These are phyloP conservation scores for Agrilus mali DNA, from an alignment of 2,888 invertebrate genomes.

Conservation along the genomic window DNA sequence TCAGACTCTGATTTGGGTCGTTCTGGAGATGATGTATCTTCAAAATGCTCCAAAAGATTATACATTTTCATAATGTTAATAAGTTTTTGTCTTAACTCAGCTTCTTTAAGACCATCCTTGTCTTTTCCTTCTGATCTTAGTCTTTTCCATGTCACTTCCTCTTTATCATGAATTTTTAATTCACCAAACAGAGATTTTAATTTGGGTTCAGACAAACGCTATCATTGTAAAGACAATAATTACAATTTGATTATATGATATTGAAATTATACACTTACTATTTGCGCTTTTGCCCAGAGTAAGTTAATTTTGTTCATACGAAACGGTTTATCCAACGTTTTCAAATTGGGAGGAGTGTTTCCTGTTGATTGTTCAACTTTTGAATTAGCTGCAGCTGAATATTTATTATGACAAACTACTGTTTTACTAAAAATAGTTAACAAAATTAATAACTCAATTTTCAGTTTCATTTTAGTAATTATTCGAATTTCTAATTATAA, in stretches of 20 bases:
- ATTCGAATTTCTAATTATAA: too few species aligned
- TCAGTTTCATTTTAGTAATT: too few species aligned
- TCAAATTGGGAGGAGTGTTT: conserved; percentile 37
- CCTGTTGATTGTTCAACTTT: conserved; percentile 22
- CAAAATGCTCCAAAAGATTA: conserved; percentile 67
- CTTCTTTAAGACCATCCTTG: conserved; percentile 75
- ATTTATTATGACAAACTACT: conserved; percentile 41
- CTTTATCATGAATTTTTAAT: conserved; percentile 83
- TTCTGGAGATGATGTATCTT: conserved; percentile 38
- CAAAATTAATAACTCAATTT: too few species aligned
- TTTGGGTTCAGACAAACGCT: conserved; percentile 59
- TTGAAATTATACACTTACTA: conserved; percentile 44
- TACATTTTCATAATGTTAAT: conserved; percentile 73
- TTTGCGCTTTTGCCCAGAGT: conserved; percentile 81
- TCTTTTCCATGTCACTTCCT: conserved; percentile 75
- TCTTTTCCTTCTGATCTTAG: conserved; percentile 72
- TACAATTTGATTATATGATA: background rate
- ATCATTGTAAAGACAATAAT: background rate
- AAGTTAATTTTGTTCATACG: conserved; percentile 83
- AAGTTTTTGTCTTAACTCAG: conserved; percentile 64
- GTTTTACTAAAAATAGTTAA: too few species aligned
- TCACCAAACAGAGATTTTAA: conserved; percentile 79
- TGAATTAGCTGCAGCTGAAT: conserved; percentile 43
- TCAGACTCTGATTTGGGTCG: conserved; percentile 46
- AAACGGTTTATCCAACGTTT: conserved; percentile 70